Evolutionary conservation across 2,888 invertebrate species (phyloP).

Genomic region (Cactoblastis cactorum): DNA sequence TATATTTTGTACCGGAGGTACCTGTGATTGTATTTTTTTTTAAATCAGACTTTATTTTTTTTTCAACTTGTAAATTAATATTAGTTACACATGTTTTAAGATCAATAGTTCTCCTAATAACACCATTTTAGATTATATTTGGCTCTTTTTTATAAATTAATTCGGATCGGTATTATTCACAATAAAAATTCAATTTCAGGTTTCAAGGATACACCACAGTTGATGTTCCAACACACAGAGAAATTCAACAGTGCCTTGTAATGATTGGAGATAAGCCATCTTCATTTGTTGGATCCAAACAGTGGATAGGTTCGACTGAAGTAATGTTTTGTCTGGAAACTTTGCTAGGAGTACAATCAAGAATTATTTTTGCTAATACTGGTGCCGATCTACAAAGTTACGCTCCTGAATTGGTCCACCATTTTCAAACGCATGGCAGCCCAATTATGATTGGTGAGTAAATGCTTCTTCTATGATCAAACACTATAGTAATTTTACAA

Average conservation of each 20-base stretch:
- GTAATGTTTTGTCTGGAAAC: conserved; percentile 94
- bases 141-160: too few species aligned
- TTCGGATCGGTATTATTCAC: too few species aligned
- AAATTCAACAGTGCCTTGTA: conserved; percentile 96
- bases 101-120: too few species aligned
- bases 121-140: too few species aligned
- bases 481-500: too few species aligned
- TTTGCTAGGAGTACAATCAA: conserved; percentile 85
- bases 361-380: conserved; percentile 90
- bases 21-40: background rate
- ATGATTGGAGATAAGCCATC: conserved; percentile 95
- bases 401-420: conserved; percentile 90
- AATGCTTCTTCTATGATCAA: too few species aligned
- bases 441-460: conserved; percentile 97
- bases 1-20: background rate
- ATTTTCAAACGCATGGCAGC: conserved; percentile 95
- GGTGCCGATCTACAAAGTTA: conserved; percentile 90
- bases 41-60: too few species aligned
- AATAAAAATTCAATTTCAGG: conserved; percentile 47
- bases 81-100: too few species aligned
- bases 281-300: conserved; percentile 91
- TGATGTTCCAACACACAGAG: conserved; percentile 87
- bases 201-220: conserved; percentile 90
- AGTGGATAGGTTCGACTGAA: conserved; percentile 99
- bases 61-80: too few species aligned